Evolutionary conservation across 2,113 vertebrate species (phyloP).

Genomic region (Strigops habroptila): DNA sequence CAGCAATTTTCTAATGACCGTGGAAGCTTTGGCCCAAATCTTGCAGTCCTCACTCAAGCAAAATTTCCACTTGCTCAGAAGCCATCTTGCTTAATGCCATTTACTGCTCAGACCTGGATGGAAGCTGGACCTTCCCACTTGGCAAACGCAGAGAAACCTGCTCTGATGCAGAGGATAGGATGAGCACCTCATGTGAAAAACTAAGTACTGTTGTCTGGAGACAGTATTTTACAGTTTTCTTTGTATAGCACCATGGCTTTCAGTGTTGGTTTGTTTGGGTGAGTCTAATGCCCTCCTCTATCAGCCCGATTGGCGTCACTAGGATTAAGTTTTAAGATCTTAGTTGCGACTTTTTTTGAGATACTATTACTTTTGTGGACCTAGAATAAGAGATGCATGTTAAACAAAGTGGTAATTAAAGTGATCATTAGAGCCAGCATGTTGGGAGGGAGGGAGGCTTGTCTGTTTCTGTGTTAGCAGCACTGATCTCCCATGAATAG

Average conservation of each 20-base stretch:
- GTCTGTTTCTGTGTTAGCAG: not conserved
- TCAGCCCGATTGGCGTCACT: not conserved
- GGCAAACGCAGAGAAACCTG: not conserved
- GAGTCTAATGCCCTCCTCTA: not conserved
- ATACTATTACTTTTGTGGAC: not conserved
- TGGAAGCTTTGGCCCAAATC: not conserved
- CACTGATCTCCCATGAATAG: not conserved
- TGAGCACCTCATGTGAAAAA: rapidly evolving
- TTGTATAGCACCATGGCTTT: not conserved
- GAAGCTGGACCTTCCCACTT: not conserved
- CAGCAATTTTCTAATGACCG: not conserved
- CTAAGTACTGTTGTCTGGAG: not conserved
- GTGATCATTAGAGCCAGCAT: not conserved
- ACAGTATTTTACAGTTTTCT: not conserved
- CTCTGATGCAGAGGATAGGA: not conserved
- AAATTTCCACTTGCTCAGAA: not conserved
- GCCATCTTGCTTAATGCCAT: not conserved
- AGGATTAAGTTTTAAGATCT: not conserved
- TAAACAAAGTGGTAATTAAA: not conserved
- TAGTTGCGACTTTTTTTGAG: not conserved
- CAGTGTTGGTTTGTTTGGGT: not conserved
- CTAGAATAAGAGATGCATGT: not conserved
- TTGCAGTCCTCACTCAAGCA: not conserved
- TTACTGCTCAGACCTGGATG: not conserved
- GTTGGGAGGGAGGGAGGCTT: not conserved